These are phyloP conservation scores for Calliphora vomitoria DNA, from an alignment of 2,888 invertebrate species.

Conservation along the genomic window DNA sequence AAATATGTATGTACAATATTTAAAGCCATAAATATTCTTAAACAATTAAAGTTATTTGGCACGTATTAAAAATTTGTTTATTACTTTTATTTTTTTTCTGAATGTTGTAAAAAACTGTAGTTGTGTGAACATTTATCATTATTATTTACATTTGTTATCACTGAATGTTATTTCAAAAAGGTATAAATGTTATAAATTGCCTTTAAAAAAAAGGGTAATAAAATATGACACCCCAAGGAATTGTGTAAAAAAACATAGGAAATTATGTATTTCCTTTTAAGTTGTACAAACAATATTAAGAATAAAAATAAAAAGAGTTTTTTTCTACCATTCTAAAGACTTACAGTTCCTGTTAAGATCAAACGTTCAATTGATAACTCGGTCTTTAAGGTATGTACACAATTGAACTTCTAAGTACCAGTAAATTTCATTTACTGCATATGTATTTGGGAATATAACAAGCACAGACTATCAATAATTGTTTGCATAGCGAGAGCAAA, in stretches of 20 bases:
- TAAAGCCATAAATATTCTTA: slow-evolving; percentile 6
- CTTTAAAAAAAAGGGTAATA: neutral
- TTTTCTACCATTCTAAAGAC: no score
- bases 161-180: neutral
- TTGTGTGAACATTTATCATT: no score
- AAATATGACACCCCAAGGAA: slow-evolving; percentile 24
- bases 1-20: slow-evolving; percentile 26
- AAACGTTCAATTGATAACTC: no score
- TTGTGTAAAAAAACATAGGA: neutral
- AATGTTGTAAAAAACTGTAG: neutral
- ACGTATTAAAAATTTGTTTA: slow-evolving; percentile 14
- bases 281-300: no score
- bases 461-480: no score
- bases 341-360: no score
- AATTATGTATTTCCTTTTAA: neutral
- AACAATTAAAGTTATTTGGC: neutral
- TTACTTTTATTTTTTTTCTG: neutral
- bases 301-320: no score
- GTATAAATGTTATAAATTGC: neutral
- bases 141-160: neutral
- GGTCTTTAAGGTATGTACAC: no score
- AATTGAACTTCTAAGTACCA: no score
- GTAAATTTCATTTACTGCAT: no score
- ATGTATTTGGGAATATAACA: no score
- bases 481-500: no score